Evolutionary conservation across 1,140 invertebrate genomes (phyloP), one percentile per base, ranked within the genome.

Genomic region (Bradysia coprophila): DNA sequence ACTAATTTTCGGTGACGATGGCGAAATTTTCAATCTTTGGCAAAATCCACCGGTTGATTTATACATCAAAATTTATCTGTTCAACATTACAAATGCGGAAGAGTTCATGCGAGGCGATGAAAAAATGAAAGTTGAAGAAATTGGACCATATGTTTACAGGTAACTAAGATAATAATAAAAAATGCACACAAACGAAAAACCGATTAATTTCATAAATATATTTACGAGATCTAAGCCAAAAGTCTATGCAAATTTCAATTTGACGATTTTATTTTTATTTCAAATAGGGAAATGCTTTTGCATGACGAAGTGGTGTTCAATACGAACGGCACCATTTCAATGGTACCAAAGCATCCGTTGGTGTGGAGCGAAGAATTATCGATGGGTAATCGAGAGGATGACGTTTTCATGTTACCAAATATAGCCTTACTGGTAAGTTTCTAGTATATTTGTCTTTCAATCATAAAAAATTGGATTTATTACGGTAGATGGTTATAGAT

Each of bases 91-190:
- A 4, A 94, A 94, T 60, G 72, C 72, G 16, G 73, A 85, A 3
- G 82, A 78, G 2, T 89, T 82, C 51, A 59, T 88, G 49, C 62
- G 67, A 2, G 78, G 81, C 0, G 62, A 67, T 21, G 69, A 74
- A 20, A 88, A 82, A 51, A 58, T 92, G 1, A 72, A 64, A 41
- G 65, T 94, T 3, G 55, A 78, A 51, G 75, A 94, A 71, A 72
- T 81, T 38, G 90, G 90, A 0, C 90, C 90, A 1, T 94, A 90
- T 57, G 82, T 88, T 6, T 95, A 92, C 64, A 83, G 73, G 88
- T 20, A 23, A 42, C 36, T 36, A n/a, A n/a, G n/a, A n/a, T n/a
- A n/a, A n/a, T n/a, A n/a, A n/a, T n/a, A n/a, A n/a, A n/a, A n/a
- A n/a, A n/a, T n/a, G n/a, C n/a, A n/a, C n/a, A n/a, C n/a, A n/a